A percentile compares a stretch with the other conserved stretches of the same genome.
These are phyloP conservation scores for Ectemnius lituratus DNA, from an alignment of 2,888 invertebrate genomes.

Conservation along the genomic window DNA sequence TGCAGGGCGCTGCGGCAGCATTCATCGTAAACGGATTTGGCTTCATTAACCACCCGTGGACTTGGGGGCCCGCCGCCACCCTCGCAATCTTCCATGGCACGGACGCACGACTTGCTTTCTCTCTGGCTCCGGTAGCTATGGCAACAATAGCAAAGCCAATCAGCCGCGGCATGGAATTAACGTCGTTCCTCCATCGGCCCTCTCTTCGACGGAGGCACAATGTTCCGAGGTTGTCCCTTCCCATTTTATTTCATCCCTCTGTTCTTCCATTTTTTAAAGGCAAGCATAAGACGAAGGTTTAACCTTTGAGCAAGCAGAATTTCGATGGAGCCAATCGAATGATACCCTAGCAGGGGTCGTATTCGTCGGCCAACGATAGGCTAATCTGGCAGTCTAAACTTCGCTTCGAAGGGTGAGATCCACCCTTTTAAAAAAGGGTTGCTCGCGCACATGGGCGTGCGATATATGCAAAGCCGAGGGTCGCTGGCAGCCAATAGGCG, in stretches of 20 bases:
- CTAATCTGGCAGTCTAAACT: conserved; percentile 20
- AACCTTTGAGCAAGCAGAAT: background rate
- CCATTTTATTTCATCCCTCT: background rate
- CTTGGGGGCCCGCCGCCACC: conserved; percentile 52
- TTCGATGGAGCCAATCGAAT: background rate
- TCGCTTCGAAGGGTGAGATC: background rate
- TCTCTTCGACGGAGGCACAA: conserved; percentile 1
- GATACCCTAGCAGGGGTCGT: background rate
- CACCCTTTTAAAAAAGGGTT: conserved; percentile 53
- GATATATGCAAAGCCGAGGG: conserved; percentile 66
- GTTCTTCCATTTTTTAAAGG: background rate
- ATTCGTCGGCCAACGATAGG: conserved; percentile 24
- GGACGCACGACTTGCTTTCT: conserved; percentile 48
- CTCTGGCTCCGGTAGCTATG: conserved; percentile 70
- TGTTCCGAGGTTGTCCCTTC: background rate
- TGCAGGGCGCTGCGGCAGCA: conserved; percentile 62
- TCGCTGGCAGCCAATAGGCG: conserved; percentile 60
- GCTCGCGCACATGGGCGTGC: conserved; percentile 62
- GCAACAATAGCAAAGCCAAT: conserved; percentile 71
- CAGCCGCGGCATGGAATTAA: conserved; percentile 66
- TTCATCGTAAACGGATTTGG: conserved; percentile 77
- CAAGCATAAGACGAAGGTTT: background rate
- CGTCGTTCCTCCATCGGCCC: conserved; percentile 34
- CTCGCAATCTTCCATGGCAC: conserved; percentile 57
- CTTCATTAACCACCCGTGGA: conserved; percentile 74